Base-by-base conservation (phyloP, 2,888 invertebrate genomes). In the Hyposoter dolosus region DNA sequence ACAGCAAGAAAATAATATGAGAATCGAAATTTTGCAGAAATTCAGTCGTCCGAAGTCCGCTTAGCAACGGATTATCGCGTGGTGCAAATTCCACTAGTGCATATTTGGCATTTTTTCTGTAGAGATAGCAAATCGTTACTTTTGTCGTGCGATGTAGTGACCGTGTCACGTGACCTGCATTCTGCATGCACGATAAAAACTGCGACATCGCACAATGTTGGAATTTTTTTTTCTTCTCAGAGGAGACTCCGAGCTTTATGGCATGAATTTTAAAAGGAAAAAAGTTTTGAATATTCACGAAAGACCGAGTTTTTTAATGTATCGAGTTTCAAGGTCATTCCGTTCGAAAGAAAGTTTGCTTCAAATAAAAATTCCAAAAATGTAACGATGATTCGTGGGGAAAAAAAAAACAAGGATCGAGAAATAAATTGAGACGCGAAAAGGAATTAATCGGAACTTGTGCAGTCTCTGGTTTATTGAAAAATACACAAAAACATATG, bases 391-490 rank as follows among this genome's bases (percentile, higher is more conserved):
- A 32, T 15, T 63, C 28, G 17, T 15, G 3, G 35, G n/a, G 9
- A 69, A 12, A 69, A 47, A 23, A 10, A 0, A 43, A 60, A 56
- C 28, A 28, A 28, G 40, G 32, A 15, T 6, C 6, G 35, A 3
- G 7, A 40, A 60, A 60, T 23, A 7, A 74, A 40, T 43, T 1
- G 28, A 40, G 7, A 23, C 10, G 40, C 40, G 40, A 45, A 17
- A 23, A 47, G 71, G 17, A 63, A 65, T 81, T 81, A 40, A 66
- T 79, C 63, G 47, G 69, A 84, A 84, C 45, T 86, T 83, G 83
- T 86, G 86, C 76, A 81, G 79, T 77, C 81, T 83, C 86, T 81
- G 76, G 53, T 86, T 86, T 83, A 83, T 86, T 86, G 68, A 81
- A 83, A 83, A 86, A 71, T 83, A 83, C 83, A 86, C 81, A 77